Base-by-base conservation (phyloP, 2,113 vertebrate species). In the Syngnathus scovelli region DNA sequence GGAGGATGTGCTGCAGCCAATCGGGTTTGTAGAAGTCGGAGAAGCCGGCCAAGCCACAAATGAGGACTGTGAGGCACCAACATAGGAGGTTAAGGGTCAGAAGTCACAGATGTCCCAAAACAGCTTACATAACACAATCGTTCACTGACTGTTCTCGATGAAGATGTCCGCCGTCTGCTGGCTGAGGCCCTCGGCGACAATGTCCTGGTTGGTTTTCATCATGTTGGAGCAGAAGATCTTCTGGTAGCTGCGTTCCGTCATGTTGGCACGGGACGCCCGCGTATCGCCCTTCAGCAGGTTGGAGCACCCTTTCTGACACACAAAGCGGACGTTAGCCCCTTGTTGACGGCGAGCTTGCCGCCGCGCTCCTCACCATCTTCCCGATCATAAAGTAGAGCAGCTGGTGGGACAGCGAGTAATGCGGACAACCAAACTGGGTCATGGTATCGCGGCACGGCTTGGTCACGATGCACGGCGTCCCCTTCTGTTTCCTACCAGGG, bases 371-470 rank as follows among this genome's bases (percentile, higher is more conserved):
- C 71, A 95, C 94, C 91, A 93, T 89, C 18, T 83, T 83, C 19
- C 92, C 93, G 0, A 89, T 87, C 81, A 94, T 90, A 80, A 95
- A 95, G 88, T 94, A 94, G 46, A 96, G 90, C 68, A 95, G 89
- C 84, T 96, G 94, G 78, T 96, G 94, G 33, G 94, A 95, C 39
- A 95, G 81, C 1, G 83, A 87, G 62, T 96, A 95, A 74, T 88
- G 81, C 0, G 84, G 88, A 76, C 92, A 93, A 16, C 90, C 88
- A 0, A 90, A 86, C 1, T 62, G 85, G 0, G 92, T 94, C 94
- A 94, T 93, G 46, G 90, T 83, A 51, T 87, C 89, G 38, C 81
- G 78, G 56, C 93, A 96, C 63, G 83, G 79, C 49, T 87, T 89
- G 0, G 93, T 93, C 70, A 92, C 85, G 16, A 83, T 77, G 70